phyloP scores from a whole-genome alignment of 1,140 invertebrate species.

The Drosophila subpulchrella region DNA sequence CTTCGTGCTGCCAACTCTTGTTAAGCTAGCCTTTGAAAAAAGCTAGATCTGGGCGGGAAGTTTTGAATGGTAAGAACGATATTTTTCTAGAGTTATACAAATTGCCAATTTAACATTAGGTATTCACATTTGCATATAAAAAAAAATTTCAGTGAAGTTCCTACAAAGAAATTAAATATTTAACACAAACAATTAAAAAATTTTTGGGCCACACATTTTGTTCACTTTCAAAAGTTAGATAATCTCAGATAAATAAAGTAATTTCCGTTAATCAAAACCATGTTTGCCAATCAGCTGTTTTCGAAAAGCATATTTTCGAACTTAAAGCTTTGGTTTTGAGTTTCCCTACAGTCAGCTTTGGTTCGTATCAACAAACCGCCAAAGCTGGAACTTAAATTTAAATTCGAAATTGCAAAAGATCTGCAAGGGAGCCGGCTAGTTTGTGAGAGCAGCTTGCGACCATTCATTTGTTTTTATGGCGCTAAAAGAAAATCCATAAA shows the following conservation, averaged over 20 bases:
- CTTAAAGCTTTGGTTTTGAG: slow-evolving; percentile 1
- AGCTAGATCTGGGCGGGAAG: too few relatives aligned
- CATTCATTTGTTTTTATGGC: slow-evolving; percentile 10
- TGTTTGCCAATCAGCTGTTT: slow-evolving; percentile 45
- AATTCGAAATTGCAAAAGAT: not conserved
- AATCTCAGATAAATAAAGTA: not conserved
- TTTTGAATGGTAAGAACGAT: too few relatives aligned
- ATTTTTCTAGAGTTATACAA: too few relatives aligned
- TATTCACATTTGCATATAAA: too few relatives aligned
- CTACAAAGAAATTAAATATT: too few relatives aligned
- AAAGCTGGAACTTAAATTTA: slow-evolving; percentile 4
- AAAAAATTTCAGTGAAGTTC: too few relatives aligned
- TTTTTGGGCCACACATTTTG: too few relatives aligned
- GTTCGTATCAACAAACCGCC: not conserved
- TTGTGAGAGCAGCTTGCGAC: slow-evolving; percentile 1
- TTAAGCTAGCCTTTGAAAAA: too few relatives aligned
- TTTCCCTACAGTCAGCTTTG: slow-evolving; percentile 14
- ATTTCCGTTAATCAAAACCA: too few relatives aligned
- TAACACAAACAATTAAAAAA: too few relatives aligned
- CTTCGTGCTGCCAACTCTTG: slow-evolving; percentile 3
- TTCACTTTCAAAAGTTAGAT: too few relatives aligned
- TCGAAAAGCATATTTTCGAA: slow-evolving; percentile 1
- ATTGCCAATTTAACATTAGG: too few relatives aligned
- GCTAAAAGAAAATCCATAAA: slow-evolving; percentile 31
- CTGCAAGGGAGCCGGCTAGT: not conserved